A percentile compares a stretch with the other conserved stretches of the same genome.
These are phyloP conservation scores for Thaleichthys pacificus DNA, from an alignment of 2,797 vertebrate genomes.

Conservation along the genomic window DNA sequence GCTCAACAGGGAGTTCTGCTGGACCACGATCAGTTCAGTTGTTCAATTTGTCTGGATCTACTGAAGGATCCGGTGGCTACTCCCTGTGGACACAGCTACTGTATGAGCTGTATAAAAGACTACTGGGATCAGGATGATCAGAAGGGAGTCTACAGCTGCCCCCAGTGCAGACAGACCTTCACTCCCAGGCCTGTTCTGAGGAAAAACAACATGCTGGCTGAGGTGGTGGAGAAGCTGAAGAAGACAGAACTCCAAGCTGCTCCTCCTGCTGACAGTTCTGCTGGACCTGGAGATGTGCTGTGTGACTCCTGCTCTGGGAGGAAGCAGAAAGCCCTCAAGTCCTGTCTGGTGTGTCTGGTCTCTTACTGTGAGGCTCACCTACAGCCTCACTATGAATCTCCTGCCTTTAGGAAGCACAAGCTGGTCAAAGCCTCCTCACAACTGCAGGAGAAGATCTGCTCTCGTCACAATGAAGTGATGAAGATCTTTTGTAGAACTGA, in stretches of 20 bases:
- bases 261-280: background rate
- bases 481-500: slow-evolving; percentile 3
- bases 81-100: slow-evolving; percentile 35
- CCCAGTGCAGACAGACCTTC: slow-evolving; percentile 40
- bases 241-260: too few relatives aligned
- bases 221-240: slow-evolving; percentile 15
- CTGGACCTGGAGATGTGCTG: slow-evolving; percentile 10
- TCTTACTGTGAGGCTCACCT: slow-evolving; percentile 18
- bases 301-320: slow-evolving; percentile 12
- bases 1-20: too few relatives aligned
- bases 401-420: slow-evolving; percentile 13
- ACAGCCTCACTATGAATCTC: slow-evolving; percentile 16
- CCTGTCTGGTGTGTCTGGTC: slow-evolving; percentile 16
- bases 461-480: slow-evolving; percentile 4
- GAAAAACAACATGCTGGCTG: background rate
- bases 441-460: slow-evolving; percentile 8
- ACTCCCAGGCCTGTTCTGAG: slow-evolving; percentile 15
- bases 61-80: slow-evolving; percentile 30
- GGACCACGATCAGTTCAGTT: background rate
- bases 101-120: slow-evolving; percentile 32
- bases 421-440: slow-evolving; percentile 8
- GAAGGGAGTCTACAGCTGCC: slow-evolving; percentile 16
- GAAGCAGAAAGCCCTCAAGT: slow-evolving; percentile 14
- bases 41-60: slow-evolving; percentile 34
- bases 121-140: slow-evolving; percentile 30